Evolutionary conservation across 2,113 vertebrate species (phyloP).

Genomic region (Syngnathoides biaculeatus): DNA sequence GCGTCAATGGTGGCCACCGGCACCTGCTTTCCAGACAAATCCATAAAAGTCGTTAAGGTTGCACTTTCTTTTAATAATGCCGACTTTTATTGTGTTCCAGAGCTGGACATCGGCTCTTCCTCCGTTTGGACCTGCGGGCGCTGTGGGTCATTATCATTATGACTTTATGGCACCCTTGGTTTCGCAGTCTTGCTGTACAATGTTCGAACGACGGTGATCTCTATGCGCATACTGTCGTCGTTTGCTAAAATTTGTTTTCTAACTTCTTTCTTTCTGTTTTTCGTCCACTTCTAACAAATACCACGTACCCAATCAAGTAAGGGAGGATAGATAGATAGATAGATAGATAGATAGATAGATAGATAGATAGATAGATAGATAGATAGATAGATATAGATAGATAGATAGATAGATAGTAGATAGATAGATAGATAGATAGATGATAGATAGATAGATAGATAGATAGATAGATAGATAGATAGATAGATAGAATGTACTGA

Average conservation of each 20-base stretch:
- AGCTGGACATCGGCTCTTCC: conserved; percentile 64
- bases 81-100: conserved; percentile 25
- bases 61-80: not conserved
- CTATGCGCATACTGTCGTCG: no score
- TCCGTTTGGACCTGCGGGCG: conserved; percentile 45
- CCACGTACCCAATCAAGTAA: no score
- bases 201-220: conserved; percentile 16
- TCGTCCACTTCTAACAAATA: no score
- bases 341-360: no score
- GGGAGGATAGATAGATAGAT: no score
- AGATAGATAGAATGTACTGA: no score
- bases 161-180: conserved; percentile 9
- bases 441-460: no score
- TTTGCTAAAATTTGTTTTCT: not conserved
- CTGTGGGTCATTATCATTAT: conserved; percentile 57
- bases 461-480: no score
- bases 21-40: conserved; percentile 69
- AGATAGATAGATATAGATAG: no score
- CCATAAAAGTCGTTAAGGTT: conserved; percentile 19
- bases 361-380: no score
- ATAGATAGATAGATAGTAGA: no score
- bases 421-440: no score
- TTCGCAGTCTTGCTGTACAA: conserved; percentile 1
- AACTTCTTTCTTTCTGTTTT: conserved; percentile 6
- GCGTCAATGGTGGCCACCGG: conserved; percentile 67